Base-by-base conservation (phyloP, 1,140 invertebrate species). In the Brachionus koreanus region DNA sequence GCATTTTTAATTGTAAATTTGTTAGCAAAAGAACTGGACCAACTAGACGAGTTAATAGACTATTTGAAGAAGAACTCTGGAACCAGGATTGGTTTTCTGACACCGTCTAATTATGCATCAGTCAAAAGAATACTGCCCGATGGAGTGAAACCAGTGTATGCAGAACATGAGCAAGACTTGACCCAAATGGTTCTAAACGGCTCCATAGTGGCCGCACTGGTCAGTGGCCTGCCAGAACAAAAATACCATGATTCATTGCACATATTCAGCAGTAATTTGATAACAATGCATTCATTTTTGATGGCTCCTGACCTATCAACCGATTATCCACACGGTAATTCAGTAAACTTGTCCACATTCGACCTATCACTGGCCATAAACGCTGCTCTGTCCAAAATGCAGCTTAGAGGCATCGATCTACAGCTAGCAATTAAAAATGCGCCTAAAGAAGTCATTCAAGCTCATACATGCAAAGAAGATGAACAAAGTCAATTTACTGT, bases 381-480 rank as follows among this genome's bases (percentile, higher is more conserved):
- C 13, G 76, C 76, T 5, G 76, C 76, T 9, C 37, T 52, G 4
- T 37, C 76, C 6, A 57, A 42, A 61, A 52, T 79, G 5, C 76
- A 79, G 13, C 33, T 79, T 3, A 79, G 57, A 43, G 76, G 76
- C 39, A 25, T 79, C 13, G 76, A 79, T 43, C 7, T 35, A 1
- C 10, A 79, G 33, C 19, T 79, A 29, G 76, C 76, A 10, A 61
- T 61, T 23, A 79, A 65, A 39, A 61, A 79, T 25, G 35, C 61
- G 9, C 76, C 76, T 3, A 79, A 79, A 79, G 52, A 79, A 65
- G 7, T 79, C 25, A 25, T 79, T 19, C 46, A 61, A 42, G 76
- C 76, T 9, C 76, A 79, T 37, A 79, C 76, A 37, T 79, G 76
- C 39, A 79, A 79, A 42, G 76, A 61, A 37, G 76, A 79, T 37